These are phyloP conservation scores for Etheostoma nigrum DNA, from an alignment of 2,797 vertebrate species.

Conservation along the genomic window DNA sequence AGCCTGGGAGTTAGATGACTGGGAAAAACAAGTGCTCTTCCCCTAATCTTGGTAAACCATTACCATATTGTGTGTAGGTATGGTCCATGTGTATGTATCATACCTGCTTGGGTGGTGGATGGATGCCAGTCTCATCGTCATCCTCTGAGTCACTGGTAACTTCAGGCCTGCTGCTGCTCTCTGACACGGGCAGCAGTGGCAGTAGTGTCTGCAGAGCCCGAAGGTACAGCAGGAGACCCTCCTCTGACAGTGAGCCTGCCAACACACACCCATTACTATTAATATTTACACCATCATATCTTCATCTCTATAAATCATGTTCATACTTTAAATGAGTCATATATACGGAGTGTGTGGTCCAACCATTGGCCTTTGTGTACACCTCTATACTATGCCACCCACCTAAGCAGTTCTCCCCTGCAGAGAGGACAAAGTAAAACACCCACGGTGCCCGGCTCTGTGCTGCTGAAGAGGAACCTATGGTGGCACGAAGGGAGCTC, in stretches of 20 bases:
- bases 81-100: neutral
- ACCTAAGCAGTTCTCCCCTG: constrained; percentile 93
- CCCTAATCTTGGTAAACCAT: neutral
- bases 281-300: constrained; percentile 10
- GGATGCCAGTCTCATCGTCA: constrained; percentile 85
- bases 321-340: constrained; percentile 1
- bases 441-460: constrained; percentile 91
- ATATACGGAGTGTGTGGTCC: constrained; percentile 4
- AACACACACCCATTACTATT: constrained; percentile 46
- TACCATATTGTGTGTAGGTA: neutral
- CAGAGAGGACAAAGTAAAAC: constrained; percentile 95
- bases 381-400: constrained; percentile 35
- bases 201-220: constrained; percentile 92
- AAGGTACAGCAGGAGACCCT: constrained; percentile 93
- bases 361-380: constrained; percentile 1
- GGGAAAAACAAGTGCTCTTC: neutral
- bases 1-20: neutral
- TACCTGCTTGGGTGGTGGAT: constrained; percentile 84
- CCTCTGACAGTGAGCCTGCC: constrained; percentile 91
- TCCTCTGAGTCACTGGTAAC: constrained; percentile 95
- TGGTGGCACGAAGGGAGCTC: constrained; percentile 87
- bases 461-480: constrained; percentile 74
- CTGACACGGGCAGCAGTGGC: constrained; percentile 90
- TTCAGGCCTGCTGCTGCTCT: constrained; percentile 85
- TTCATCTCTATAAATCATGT: constrained; percentile 29